Percentiles rank a stretch among this genome's conserved stretches.
Evolutionary conservation across 2,888 invertebrate genomes (phyloP).

Genomic region (Glyphotaelius pellucidus): DNA sequence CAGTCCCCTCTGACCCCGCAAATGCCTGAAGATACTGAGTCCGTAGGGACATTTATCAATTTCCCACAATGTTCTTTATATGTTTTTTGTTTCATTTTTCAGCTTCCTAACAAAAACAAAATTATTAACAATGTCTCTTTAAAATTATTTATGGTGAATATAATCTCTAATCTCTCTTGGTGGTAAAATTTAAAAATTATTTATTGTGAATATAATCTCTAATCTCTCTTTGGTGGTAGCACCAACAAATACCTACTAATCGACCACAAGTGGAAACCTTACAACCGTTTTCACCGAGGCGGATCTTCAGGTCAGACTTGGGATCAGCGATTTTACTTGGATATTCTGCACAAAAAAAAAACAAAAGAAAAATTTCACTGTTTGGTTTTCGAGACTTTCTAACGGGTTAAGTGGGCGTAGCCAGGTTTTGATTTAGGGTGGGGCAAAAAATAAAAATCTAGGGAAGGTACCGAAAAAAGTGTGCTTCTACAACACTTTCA

Average conservation of each 20-base stretch:
- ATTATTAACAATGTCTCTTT: too few species aligned
- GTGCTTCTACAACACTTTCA: too few species aligned
- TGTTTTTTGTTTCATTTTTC: too few species aligned
- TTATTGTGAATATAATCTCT: background rate
- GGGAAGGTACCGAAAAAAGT: too few species aligned
- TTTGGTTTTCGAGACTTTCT: background rate
- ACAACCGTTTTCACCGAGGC: background rate
- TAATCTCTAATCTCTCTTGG: background rate
- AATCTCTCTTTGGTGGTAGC: background rate
- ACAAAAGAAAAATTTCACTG: background rate
- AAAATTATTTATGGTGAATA: too few species aligned
- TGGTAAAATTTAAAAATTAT: background rate
- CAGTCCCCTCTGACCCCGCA: too few species aligned
- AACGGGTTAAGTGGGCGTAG: background rate
- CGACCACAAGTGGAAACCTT: background rate
- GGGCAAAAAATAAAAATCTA: too few species aligned
- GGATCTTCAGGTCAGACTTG: background rate
- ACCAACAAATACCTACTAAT: background rate
- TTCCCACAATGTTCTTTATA: too few species aligned
- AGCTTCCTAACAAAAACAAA: too few species aligned
- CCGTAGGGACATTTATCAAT: too few species aligned
- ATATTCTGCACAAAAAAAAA: background rate
- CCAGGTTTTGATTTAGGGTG: too few species aligned
- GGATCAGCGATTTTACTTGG: background rate
- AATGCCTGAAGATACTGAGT: too few species aligned